Evolutionary conservation across 2,888 invertebrate species (phyloP).

Genomic region (Iphiclides podalirius): DNA sequence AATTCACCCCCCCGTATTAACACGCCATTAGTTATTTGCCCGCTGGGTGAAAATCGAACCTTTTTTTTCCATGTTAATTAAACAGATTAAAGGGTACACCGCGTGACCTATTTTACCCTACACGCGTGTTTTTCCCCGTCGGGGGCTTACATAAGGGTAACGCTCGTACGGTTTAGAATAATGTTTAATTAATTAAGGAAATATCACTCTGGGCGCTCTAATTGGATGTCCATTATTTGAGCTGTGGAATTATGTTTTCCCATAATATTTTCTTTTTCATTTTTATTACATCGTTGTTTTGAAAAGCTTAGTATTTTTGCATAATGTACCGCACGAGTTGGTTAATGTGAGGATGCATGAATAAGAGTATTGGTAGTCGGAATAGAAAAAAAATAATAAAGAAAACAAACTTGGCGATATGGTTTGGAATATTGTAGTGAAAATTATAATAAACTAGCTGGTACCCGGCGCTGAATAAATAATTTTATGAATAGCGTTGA

Average conservation of each 20-base stretch:
- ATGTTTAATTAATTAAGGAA: conserved; percentile 70
- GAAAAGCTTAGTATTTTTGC: neutral
- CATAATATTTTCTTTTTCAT: conserved; percentile 16
- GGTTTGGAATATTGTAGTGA: no score
- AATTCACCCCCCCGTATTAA: conserved; percentile 46
- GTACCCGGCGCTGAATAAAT: no score
- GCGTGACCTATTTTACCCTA: conserved; percentile 73
- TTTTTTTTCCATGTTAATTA: conserved; percentile 70
- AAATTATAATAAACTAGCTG: no score
- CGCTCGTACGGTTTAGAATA: conserved; percentile 64
- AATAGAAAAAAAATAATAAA: no score
- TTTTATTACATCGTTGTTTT: neutral
- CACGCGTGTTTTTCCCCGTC: conserved; percentile 44
- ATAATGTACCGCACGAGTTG: neutral
- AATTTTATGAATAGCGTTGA: no score
- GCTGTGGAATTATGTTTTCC: conserved; percentile 17
- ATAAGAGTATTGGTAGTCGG: no score
- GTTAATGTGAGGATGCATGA: neutral
- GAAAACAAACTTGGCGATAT: no score
- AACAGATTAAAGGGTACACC: conserved; percentile 65
- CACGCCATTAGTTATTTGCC: conserved; percentile 62
- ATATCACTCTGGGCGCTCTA: conserved; percentile 50
- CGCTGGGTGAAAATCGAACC: conserved; percentile 65
- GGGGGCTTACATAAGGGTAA: conserved; percentile 31
- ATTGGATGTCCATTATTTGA: conserved; percentile 46